phyloP scores from a whole-genome alignment of 2,888 invertebrate genomes.

The Autographa gamma region DNA sequence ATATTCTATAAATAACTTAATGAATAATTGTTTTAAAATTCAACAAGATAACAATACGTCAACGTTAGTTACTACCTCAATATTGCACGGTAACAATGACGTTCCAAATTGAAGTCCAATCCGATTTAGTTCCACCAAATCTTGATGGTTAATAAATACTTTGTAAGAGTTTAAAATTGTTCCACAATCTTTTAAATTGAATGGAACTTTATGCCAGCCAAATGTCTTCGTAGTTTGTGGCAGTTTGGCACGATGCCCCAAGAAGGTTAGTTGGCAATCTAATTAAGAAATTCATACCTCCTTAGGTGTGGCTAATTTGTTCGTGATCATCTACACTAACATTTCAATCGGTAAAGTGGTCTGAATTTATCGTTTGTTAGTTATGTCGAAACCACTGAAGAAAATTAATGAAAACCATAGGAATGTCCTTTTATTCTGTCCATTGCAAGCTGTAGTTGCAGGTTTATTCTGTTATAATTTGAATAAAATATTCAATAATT shows the following conservation, averaged over 20 bases:
- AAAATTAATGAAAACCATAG: neutral
- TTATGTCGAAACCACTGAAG: neutral
- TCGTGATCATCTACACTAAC: slow-evolving; percentile 1
- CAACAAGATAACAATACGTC: too few species aligned
- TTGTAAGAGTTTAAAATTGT: neutral
- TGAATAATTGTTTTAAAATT: too few species aligned
- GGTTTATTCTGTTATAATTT: neutral
- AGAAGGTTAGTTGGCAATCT: neutral
- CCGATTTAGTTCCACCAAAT: neutral
- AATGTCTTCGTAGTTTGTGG: neutral
- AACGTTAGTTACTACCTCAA: too few species aligned
- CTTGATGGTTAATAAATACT: neutral
- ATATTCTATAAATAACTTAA: too few species aligned
- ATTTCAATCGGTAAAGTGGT: neutral
- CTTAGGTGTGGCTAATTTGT: slow-evolving; percentile 4
- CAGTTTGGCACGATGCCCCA: slow-evolving; percentile 26
- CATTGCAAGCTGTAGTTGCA: neutral
- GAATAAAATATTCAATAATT: neutral
- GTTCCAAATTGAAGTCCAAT: neutral
- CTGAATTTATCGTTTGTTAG: neutral
- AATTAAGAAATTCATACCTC: slow-evolving; percentile 3
- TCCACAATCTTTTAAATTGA: neutral
- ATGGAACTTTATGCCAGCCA: neutral
- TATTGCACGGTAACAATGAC: neutral
- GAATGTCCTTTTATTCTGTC: neutral